Conservation (phyloP, 1,140 invertebrate genomes). For the Brevipalpus yothersi region DNA sequence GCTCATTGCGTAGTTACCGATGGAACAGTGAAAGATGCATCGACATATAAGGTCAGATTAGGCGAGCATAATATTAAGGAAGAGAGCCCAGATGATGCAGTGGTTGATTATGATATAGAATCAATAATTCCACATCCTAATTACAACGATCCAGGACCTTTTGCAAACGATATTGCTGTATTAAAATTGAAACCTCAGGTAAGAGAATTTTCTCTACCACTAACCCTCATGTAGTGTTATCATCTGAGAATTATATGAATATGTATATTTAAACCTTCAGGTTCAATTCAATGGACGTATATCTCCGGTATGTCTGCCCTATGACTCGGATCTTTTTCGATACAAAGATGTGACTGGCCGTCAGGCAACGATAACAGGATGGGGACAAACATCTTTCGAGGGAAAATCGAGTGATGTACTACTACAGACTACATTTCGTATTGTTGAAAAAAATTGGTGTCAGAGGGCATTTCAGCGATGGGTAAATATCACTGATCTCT, state of each 20-base stretch:
- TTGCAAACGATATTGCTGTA: constrained; percentile 24
- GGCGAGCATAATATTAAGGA: constrained; percentile 14
- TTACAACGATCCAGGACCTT: constrained; percentile 29
- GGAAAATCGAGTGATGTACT: constrained; percentile 1
- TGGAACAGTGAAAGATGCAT: neutral
- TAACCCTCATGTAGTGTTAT: neutral
- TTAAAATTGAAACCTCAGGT: neutral
- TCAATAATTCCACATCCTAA: constrained; percentile 57
- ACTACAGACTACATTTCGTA: neutral
- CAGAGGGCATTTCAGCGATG: neutral
- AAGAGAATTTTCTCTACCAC: neutral
- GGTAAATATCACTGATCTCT: neutral
- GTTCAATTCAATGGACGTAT: constrained; percentile 60
- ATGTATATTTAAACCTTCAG: constrained; percentile 19
- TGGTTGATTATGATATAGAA: constrained; percentile 17
- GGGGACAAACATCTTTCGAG: constrained; percentile 8
- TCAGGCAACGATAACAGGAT: constrained; percentile 13
- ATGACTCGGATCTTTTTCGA: constrained; percentile 13
- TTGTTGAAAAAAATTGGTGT: constrained; percentile 1
- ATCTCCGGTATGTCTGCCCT: constrained; percentile 71
- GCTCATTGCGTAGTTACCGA: constrained; percentile 57
- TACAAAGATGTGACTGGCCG: constrained; percentile 10
- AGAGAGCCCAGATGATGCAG: constrained; percentile 10
- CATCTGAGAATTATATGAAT: neutral
- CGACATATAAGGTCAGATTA: constrained; percentile 9